Percentiles rank a stretch among this genome's conserved stretches.
Evolutionary conservation across 2,797 vertebrate genomes (phyloP).

Genomic region (Peromyscus nudipes): DNA sequence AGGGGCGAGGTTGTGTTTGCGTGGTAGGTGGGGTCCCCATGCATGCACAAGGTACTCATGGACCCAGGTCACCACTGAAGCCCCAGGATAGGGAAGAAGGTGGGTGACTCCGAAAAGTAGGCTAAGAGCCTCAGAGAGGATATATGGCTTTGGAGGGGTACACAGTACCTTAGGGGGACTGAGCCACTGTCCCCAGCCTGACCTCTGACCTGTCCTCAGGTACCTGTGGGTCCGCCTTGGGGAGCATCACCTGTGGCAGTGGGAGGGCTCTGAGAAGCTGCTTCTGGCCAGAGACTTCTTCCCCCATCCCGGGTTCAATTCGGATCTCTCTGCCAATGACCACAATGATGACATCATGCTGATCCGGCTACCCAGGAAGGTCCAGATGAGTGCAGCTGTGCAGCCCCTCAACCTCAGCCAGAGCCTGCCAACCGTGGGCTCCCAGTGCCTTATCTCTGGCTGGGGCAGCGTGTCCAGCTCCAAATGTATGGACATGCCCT

Average conservation of each 20-base stretch:
- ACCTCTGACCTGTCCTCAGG: slow-evolving; percentile 65
- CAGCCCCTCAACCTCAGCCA: slow-evolving; percentile 86
- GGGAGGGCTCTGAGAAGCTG: slow-evolving; percentile 88
- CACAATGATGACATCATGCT: slow-evolving; percentile 88
- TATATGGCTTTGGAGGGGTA: background rate
- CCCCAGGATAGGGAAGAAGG: background rate
- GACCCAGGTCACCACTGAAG: slow-evolving; percentile 37
- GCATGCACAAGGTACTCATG: slow-evolving; percentile 41
- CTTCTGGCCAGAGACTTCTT: slow-evolving; percentile 81
- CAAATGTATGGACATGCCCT: slow-evolving; percentile 50
- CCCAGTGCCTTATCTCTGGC: slow-evolving; percentile 88
- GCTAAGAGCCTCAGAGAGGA: background rate
- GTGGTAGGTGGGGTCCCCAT: slow-evolving; percentile 28
- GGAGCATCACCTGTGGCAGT: slow-evolving; percentile 85
- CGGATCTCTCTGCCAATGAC: slow-evolving; percentile 77
- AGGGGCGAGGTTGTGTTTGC: slow-evolving; percentile 5
- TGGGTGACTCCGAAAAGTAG: background rate
- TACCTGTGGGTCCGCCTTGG: slow-evolving; percentile 86
- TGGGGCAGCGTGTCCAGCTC: slow-evolving; percentile 85
- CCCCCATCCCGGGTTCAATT: slow-evolving; percentile 88
- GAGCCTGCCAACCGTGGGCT: slow-evolving; percentile 83
- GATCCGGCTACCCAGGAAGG: slow-evolving; percentile 83
- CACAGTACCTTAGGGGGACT: background rate
- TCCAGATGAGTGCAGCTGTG: slow-evolving; percentile 77
- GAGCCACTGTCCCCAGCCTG: background rate